Base-by-base conservation (phyloP, 1,140 invertebrate genomes). In the Drosophila serrata region DNA sequence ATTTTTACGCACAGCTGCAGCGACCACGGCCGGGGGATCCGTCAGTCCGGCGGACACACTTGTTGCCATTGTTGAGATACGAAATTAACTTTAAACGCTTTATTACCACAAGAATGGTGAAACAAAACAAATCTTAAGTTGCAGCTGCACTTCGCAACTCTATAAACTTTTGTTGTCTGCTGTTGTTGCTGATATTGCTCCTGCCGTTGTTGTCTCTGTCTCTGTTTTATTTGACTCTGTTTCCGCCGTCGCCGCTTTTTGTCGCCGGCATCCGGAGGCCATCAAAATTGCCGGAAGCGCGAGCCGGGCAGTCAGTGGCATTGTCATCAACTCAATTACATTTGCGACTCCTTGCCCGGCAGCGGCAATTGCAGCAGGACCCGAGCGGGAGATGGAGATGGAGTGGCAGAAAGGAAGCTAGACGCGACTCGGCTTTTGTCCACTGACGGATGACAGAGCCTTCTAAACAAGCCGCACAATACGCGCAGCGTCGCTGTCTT, bases 311-410 rank as follows among this genome's bases (percentile, higher is more conserved):
- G 80, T 45, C 73, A 60, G 73, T 60, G 75, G 53, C 74, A 75
- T 77, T 77, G 74, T 76, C 82, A 79, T 87, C 82, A 87, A 87
- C 82, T 87, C 82, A 88, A 87, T 87, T 87, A 87, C 82, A 87
- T 86, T 87, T 75, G 61, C 74, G 57, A 77, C 74, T 68, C 69
- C 69, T 60, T 68, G 58, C 68, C 53, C 33, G 33, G 33, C 72
- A 57, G 53, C 77, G 75, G 62, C 79, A 79, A 79, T 68, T 68
- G 69, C 57, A 74, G 33, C 43, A 17, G 48, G 46, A 8, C 49
- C 3, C 2, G 1, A 6, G 11, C 42, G 17, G 46, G 24, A n/a
- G 6, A 6, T 3, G 48, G 13, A 53, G 31, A 22, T 33, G 49
- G 19, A 37, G 35, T 51, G 19, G 11, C 65, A 46, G 65, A 55